Percentiles rank a stretch among this genome's conserved stretches.
Evolutionary conservation across 1,140 invertebrate species (phyloP).

Genomic region (Yoshiicerus persimilis): DNA sequence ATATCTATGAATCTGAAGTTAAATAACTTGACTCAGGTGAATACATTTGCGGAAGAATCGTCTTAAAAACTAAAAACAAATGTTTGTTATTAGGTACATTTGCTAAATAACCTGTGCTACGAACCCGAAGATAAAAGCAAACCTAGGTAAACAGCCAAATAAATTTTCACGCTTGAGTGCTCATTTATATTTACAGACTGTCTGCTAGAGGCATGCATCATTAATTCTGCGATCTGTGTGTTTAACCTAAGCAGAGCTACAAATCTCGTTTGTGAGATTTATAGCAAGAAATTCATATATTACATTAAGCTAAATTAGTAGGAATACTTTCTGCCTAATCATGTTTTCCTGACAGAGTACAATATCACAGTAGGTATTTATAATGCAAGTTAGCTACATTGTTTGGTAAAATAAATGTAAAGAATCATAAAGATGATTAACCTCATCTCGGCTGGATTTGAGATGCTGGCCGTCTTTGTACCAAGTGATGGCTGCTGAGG

Average conservation of each 20-base stretch:
- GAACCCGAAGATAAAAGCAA: neutral
- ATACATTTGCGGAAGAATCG: neutral
- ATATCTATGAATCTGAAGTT: too few relatives aligned
- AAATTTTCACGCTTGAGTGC: neutral
- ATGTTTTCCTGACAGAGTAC: neutral
- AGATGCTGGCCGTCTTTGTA: slow-evolving; percentile 48
- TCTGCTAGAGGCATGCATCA: neutral
- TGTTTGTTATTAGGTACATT: neutral
- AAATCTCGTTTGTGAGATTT: neutral
- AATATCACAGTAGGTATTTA: neutral
- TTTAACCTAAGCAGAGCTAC: neutral
- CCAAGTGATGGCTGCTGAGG: slow-evolving; percentile 53
- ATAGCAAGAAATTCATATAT: neutral
- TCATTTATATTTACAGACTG: neutral
- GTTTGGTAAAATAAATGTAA: neutral
- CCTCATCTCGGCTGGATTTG: slow-evolving; percentile 43
- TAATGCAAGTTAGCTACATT: too few relatives aligned
- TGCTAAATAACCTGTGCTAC: neutral
- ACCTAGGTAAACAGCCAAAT: neutral
- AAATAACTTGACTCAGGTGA: too few relatives aligned
- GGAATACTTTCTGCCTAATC: neutral
- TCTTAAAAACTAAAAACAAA: neutral
- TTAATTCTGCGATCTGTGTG: neutral
- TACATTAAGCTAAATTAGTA: neutral
- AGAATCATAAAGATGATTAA: slow-evolving; percentile 26